phyloP scores from a whole-genome alignment of 1,140 invertebrate species.

The Tyrophagus putrescentiae region DNA sequence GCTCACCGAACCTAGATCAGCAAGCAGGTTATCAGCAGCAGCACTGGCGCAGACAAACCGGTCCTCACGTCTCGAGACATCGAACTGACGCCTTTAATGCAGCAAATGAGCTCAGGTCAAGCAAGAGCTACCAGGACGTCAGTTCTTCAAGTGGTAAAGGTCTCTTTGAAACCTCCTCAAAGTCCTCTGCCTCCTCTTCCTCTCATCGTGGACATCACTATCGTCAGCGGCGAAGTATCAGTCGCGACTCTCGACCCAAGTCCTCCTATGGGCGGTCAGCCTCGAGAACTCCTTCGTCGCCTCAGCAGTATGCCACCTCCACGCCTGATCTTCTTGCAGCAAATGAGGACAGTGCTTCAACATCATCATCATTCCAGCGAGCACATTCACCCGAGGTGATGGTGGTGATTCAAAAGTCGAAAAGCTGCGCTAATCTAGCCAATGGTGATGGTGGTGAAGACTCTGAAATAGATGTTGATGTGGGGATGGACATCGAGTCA shows the following conservation, averaged over 20 bases:
- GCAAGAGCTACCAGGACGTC: conserved; percentile 10
- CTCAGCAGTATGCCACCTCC: neutral
- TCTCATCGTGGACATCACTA: neutral
- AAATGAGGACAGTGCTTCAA: neutral
- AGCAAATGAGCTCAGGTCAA: neutral
- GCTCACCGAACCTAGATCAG: too few species aligned
- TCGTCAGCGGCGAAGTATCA: neutral
- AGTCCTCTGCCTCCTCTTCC: neutral
- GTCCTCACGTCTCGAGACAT: too few species aligned
- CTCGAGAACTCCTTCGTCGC: neutral
- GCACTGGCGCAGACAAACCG: too few species aligned
- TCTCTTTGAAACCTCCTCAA: neutral
- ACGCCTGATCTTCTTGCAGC: too few species aligned
- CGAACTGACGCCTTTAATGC: too few species aligned
- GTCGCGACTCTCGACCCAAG: neutral
- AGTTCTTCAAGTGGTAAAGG: neutral
- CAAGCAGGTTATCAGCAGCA: too few species aligned
- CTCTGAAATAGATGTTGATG: neutral
- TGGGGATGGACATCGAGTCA: conserved; percentile 3
- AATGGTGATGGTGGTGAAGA: neutral
- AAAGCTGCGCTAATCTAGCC: neutral
- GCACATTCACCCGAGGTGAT: neutral
- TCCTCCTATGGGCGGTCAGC: neutral
- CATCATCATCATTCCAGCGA: neutral
- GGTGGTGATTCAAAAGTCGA: neutral